Percentiles rank a stretch among this genome's conserved stretches.
Conservation (phyloP, 2,113 vertebrate species). For the Brachypodius melanocephalos region DNA sequence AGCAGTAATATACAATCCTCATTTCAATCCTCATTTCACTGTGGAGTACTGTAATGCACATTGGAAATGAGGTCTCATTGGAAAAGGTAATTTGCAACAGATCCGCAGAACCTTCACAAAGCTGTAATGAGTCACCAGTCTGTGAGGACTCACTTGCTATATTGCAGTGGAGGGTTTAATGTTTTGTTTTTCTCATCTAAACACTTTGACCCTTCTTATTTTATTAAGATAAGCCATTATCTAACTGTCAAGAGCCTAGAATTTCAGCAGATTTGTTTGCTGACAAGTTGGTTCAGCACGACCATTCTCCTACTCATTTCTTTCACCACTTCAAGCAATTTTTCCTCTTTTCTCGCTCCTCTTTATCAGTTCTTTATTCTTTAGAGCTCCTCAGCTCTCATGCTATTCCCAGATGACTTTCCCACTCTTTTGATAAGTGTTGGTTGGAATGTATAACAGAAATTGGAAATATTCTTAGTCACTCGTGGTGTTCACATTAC, state of each 20-base stretch:
- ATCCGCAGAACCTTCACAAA: slow-evolving; percentile 33
- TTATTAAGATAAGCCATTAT: slow-evolving; percentile 63
- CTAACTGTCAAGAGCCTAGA: slow-evolving; percentile 44
- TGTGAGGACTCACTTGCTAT: slow-evolving; percentile 32
- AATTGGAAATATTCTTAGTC: background rate
- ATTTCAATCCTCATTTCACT: slow-evolving; percentile 53
- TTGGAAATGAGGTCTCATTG: slow-evolving; percentile 60
- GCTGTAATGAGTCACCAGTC: slow-evolving; percentile 48
- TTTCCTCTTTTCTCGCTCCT: background rate
- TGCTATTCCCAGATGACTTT: background rate
- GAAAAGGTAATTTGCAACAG: slow-evolving; percentile 61
- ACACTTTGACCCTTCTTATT: slow-evolving; percentile 54
- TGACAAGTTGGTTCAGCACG: slow-evolving; percentile 5
- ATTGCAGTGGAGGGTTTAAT: slow-evolving; percentile 40
- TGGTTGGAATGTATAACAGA: background rate
- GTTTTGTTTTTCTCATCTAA: slow-evolving; percentile 54
- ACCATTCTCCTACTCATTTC: slow-evolving; percentile 14
- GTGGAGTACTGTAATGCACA: slow-evolving; percentile 25
- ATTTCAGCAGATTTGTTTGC: slow-evolving; percentile 15
- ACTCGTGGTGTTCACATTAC: background rate
- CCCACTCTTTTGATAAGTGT: background rate
- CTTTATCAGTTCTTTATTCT: background rate
- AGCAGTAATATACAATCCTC: background rate
- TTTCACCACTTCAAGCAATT: background rate
- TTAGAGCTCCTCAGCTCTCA: background rate